Base-by-base conservation (phyloP, 2,113 vertebrate species). In the Tetrax tetrax region DNA sequence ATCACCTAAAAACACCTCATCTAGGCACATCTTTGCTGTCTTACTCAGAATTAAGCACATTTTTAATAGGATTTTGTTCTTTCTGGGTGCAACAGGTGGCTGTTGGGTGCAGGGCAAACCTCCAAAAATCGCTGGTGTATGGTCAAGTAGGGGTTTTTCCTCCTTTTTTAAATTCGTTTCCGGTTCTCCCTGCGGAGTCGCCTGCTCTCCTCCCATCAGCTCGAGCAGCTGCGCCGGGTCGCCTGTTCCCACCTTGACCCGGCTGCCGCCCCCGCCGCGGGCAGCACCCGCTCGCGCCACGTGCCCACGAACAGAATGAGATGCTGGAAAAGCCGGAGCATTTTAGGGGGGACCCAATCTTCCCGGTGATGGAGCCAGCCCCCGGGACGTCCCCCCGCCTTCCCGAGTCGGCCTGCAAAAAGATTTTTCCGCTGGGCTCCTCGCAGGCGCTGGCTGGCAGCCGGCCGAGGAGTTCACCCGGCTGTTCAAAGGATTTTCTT, bases 401-500 rank as follows among this genome's bases (percentile, higher is more conserved):
- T 78, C 59, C 63, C 10, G 4, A 74, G 77, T 29, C 77, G 43
- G 70, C 51, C 22, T 12, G 59, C 35, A 6, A 72, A 38, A 13
- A 43, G 71, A n/a, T 72, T 78, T 89, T 90, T 90, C 47, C 74
- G 31, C 56, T 4, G 29, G 59, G 77, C 47, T 75, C 71, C 86
- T 50, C 3, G 43, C 92, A n/a, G 19, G 50, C 74, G 48, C 79
- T 27, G 53, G 51, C 74, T 93, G 96, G 92, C 95, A 35, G 41
- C 66, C 25, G 6, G 91, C 95, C 90, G 11, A 87, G 84, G 69
- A 41, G 33, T 64, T 90, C 12, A 5, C 75, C 65, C 66, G 20
- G 13, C 75, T 27, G 8, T 87, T 97, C 95, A 96, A 97, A 97
- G 79, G 85, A 87, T 80, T 82, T 84, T 83, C 90, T 96, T 97